A percentile compares a stretch with the other conserved stretches of the same genome.
Evolutionary conservation across 2,113 vertebrate species (phyloP).

Genomic region (Rhinopomastus cyanomelas): DNA sequence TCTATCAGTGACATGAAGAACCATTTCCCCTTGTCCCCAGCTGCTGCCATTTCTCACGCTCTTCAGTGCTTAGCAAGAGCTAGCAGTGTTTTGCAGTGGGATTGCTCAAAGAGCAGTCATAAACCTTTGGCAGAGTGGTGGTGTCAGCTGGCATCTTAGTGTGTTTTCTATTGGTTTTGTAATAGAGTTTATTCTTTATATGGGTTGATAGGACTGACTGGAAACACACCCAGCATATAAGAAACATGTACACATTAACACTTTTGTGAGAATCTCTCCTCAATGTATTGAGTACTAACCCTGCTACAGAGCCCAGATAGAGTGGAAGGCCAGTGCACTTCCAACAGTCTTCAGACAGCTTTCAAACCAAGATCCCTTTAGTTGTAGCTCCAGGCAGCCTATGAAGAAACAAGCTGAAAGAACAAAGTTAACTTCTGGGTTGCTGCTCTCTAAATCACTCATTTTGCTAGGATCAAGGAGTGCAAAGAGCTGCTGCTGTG

Average conservation of each 20-base stretch:
- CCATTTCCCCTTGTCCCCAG: not conserved
- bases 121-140: not conserved
- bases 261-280: not conserved
- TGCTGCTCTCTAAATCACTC: not conserved
- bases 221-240: not conserved
- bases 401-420: not conserved
- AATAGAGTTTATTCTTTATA: not conserved
- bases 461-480: not conserved
- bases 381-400: not conserved
- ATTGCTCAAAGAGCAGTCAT: not conserved
- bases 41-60: not conserved
- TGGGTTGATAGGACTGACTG: not conserved
- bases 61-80: not conserved
- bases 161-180: not conserved
- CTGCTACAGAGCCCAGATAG: not conserved
- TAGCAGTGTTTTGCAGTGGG: not conserved
- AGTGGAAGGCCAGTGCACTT: not conserved
- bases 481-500: not conserved
- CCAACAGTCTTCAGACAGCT: not conserved
- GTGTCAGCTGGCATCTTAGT: not conserved
- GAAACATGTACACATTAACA: not conserved
- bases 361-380: not conserved
- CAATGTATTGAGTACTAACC: not conserved
- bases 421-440: accelerated
- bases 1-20: not conserved